Evolutionary conservation across 2,797 vertebrate species (phyloP).

Genomic region (Luscinia megarhynchos): DNA sequence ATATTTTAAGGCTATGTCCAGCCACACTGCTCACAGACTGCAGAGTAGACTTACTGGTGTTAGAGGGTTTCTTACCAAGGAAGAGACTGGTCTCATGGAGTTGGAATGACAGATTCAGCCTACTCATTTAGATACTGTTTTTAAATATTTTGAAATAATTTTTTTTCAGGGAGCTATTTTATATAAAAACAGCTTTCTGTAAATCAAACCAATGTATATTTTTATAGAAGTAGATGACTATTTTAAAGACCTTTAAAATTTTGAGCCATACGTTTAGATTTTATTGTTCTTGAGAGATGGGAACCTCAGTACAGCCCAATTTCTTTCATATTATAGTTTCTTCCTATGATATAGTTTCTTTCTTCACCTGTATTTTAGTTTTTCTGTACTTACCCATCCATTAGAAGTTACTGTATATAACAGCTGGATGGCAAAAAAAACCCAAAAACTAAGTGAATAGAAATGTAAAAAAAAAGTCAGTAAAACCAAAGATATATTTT

Average conservation of each 20-base stretch:
- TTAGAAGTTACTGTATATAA: background rate
- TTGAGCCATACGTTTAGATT: background rate
- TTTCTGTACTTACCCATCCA: background rate
- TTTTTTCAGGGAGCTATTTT: background rate
- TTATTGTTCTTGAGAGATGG: background rate
- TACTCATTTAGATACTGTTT: background rate
- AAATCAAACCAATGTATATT: background rate
- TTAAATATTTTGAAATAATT: slow-evolving; percentile 17
- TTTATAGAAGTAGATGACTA: background rate
- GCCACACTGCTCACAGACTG: background rate
- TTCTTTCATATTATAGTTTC: background rate
- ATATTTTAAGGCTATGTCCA: background rate
- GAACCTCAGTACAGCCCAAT: background rate
- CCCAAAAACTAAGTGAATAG: background rate
- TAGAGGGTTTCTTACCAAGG: background rate
- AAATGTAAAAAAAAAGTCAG: background rate
- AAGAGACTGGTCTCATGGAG: background rate
- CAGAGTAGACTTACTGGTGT: rapidly evolving
- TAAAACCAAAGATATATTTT: background rate
- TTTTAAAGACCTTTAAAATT: slow-evolving; percentile 12
- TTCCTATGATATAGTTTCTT: background rate
- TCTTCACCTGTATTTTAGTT: background rate
- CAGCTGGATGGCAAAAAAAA: background rate
- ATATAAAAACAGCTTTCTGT: background rate
- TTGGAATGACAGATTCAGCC: background rate